Base-by-base conservation (phyloP, 2,888 invertebrate genomes). In the Cryptus armator region DNA sequence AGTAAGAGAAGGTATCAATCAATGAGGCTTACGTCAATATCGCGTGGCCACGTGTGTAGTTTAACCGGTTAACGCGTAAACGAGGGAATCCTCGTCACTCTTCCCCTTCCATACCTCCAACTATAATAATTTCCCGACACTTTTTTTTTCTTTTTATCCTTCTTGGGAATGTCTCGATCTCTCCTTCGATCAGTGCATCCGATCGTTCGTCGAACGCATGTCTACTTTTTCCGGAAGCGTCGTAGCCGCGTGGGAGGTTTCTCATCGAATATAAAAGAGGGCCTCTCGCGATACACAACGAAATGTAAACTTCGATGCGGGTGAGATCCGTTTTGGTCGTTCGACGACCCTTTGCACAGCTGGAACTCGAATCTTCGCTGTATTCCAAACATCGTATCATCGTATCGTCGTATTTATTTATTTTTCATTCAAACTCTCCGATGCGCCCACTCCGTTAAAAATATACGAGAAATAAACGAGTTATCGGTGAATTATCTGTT, bases 331-430 rank as follows among this genome's bases (percentile, higher is more conserved):
- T 56, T 72, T 32, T n/a, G 19, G 29, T 9, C 64, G 64, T 56
- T 67, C 66, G 43, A 56, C 67, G 79, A 64, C 71, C 79, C 71
- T 71, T 78, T 71, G 24, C 64, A 70, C 64, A 71, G 64, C 72
- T 64, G 72, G 43, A 44, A 43, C 37, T 24, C 43, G 43, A 9
- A 9, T 5, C 37, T 37, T 24, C 24, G 5, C 12, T 14, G 43
- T 10, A 3, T 12, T 19, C 66, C 10, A 43, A 66, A 43, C 66
- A 16, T 44, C 56, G 24, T 9, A 24, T n/a, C n/a, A n/a, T n/a
- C n/a, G n/a, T n/a, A 24, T 24, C 29, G 1, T 44, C 43, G 9
- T 71, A 43, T 71, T 72, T 56, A 72, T 56, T 56, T 14, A 14
- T 12, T 24, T 43, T 72, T 37, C n/a, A 29, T 72, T 43, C 4